These are phyloP conservation scores for Dasyornis broadbenti DNA, from an alignment of 2,113 vertebrate genomes.

Conservation along the genomic window DNA sequence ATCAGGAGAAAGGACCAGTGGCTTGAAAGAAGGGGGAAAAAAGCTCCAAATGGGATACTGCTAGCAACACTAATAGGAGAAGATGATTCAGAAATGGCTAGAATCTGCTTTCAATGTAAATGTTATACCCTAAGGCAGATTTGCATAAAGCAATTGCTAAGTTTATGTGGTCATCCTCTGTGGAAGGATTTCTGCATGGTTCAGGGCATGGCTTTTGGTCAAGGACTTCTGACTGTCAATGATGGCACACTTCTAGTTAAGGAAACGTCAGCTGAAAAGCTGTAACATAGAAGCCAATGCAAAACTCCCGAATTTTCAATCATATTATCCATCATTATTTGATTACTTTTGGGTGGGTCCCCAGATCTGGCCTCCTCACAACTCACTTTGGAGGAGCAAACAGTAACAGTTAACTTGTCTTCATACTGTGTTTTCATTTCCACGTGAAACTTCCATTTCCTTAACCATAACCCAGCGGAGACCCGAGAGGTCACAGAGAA, in stretches of 20 bases:
- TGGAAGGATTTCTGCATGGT: neutral
- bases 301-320: neutral
- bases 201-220: neutral
- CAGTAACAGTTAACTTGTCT: neutral
- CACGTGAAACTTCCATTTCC: neutral
- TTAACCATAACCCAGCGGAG: neutral
- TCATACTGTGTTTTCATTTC: neutral
- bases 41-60: neutral
- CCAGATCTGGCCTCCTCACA: neutral
- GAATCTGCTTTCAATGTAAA: conserved; percentile 3
- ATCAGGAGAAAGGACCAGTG: neutral
- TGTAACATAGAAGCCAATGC: neutral
- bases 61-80: neutral
- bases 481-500: neutral
- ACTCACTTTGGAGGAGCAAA: neutral
- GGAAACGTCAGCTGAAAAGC: neutral
- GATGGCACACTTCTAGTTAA: neutral
- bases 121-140: neutral
- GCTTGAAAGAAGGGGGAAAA: neutral
- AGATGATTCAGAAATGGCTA: neutral
- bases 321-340: neutral
- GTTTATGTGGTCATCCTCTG: neutral
- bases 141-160: neutral
- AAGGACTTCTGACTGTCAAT: neutral
- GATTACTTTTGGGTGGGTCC: neutral